These are phyloP conservation scores for Drosophila serrata DNA, from an alignment of 1,140 invertebrate genomes.

Conservation along the genomic window DNA sequence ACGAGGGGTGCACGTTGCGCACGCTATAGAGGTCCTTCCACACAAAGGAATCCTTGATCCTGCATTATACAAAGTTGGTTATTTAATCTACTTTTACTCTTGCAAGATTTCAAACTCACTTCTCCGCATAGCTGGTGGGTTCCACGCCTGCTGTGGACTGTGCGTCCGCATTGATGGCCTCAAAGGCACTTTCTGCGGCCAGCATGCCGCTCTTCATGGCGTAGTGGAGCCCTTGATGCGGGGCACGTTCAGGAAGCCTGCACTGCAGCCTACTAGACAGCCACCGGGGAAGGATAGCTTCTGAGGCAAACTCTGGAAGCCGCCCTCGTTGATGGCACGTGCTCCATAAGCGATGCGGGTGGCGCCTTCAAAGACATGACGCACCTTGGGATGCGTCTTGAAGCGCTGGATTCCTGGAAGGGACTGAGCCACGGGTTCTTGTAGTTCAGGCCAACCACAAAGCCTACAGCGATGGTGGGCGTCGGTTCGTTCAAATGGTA, in stretches of 20 bases:
- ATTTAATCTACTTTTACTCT: not conserved
- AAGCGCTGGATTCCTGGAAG: conserved; percentile 97
- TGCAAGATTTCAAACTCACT: conserved; percentile 57
- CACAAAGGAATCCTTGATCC: conserved; percentile 94
- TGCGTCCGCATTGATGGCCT: conserved; percentile 89
- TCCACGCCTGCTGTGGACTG: conserved; percentile 89
- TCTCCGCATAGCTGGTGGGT: conserved; percentile 91
- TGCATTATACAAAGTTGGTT: conserved; percentile 54
- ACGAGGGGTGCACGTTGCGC: conserved; percentile 97
- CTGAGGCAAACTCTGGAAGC: conserved; percentile 94
- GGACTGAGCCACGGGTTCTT: conserved; percentile 98
- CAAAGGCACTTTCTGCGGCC: conserved; percentile 96
- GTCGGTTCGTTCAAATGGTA: conserved; percentile 97
- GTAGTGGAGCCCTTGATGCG: conserved; percentile 99
- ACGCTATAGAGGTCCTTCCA: conserved; percentile 94
- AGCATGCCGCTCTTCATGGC: conserved; percentile 99
- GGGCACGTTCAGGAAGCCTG: conserved; percentile 98
- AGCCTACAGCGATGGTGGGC: conserved; percentile 96
- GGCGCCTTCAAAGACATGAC: conserved; percentile 91
- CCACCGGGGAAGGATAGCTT: conserved; percentile 98
- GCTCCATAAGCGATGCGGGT: conserved; percentile 97
- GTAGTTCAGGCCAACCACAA: conserved; percentile 98
- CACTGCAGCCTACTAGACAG: conserved; percentile 95
- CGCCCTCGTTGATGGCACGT: conserved; percentile 98
- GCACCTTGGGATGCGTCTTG: conserved; percentile 96